Percentiles rank a stretch among this genome's conserved stretches.
Evolutionary conservation across 2,888 invertebrate genomes (phyloP).

Genomic region (Embidobia sp.): DNA sequence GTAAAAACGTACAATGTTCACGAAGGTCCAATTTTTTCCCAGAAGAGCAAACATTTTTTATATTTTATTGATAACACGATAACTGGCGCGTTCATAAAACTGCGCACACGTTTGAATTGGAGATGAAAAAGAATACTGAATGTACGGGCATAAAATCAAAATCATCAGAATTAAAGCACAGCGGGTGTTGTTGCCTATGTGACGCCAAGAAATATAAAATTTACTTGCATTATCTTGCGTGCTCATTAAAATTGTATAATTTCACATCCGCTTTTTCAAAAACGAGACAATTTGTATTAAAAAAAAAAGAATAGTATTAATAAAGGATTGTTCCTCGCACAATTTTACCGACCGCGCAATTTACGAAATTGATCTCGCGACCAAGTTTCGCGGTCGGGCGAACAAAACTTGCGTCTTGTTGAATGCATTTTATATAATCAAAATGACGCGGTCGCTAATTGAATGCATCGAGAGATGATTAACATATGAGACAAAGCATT

Average conservation of each 20-base stretch:
- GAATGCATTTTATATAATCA: no score
- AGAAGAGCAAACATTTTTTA: slow-evolving; percentile 4
- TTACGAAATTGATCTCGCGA: slow-evolving; percentile 8
- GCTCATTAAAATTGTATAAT: slow-evolving; percentile 17
- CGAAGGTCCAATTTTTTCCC: no score
- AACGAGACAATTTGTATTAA: slow-evolving; percentile 13
- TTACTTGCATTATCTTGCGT: slow-evolving; percentile 2
- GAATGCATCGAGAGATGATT: slow-evolving; percentile 56
- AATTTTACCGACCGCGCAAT: slow-evolving; percentile 6
- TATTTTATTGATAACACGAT: slow-evolving; percentile 25
- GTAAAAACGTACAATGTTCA: no score
- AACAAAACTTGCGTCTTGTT: no score
- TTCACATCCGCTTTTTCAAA: slow-evolving; percentile 19
- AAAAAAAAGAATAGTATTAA: no score
- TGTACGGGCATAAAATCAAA: slow-evolving; percentile 28
- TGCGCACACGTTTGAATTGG: slow-evolving; percentile 5
- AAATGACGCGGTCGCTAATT: no score
- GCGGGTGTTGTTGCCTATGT: slow-evolving; percentile 9
- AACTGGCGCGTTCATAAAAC: slow-evolving; percentile 12
- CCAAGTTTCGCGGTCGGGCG: no score
- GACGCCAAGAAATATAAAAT: slow-evolving; percentile 19
- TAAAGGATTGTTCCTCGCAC: background rate
- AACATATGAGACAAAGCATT: slow-evolving; percentile 47
- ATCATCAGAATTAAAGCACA: slow-evolving; percentile 19
- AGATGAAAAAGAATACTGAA: slow-evolving; percentile 35